phyloP scores from a whole-genome alignment of 2,888 invertebrate species.

The Rhogogaster chlorosoma region DNA sequence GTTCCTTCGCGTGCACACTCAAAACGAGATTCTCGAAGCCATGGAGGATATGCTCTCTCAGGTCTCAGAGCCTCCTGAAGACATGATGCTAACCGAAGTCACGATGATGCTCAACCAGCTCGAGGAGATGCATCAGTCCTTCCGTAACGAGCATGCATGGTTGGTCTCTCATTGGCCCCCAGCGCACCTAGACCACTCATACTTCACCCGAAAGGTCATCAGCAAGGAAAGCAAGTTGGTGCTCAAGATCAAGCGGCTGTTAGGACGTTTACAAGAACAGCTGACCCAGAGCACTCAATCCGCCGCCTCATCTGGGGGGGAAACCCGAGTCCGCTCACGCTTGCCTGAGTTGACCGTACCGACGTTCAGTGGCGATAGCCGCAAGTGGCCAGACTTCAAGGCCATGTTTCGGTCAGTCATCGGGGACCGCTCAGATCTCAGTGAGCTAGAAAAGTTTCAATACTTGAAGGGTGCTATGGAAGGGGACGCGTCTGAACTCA shows the following conservation, averaged over 20 bases:
- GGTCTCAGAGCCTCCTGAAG: neutral
- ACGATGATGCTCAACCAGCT: neutral
- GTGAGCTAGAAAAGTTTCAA: constrained; percentile 5
- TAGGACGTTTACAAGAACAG: neutral
- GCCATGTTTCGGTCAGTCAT: constrained; percentile 26
- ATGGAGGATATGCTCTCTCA: neutral
- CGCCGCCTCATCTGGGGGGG: neutral
- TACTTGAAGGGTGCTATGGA: neutral
- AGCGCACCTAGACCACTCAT: neutral
- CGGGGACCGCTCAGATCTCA: neutral
- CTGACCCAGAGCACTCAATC: neutral
- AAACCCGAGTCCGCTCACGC: neutral
- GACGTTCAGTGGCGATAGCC: constrained; percentile 2
- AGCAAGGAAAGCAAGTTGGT: neutral
- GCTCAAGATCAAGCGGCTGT: neutral
- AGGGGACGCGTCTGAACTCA: constrained; percentile 1
- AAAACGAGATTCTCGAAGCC: neutral
- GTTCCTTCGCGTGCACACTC: neutral
- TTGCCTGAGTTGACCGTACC: neutral
- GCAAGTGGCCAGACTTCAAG: constrained; percentile 31
- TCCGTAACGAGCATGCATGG: neutral
- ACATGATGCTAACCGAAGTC: neutral
- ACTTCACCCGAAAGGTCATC: neutral
- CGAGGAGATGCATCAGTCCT: neutral
- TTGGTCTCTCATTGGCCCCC: neutral